phyloP scores from a whole-genome alignment of 2,888 invertebrate genomes.

The Ethmia dodecea region DNA sequence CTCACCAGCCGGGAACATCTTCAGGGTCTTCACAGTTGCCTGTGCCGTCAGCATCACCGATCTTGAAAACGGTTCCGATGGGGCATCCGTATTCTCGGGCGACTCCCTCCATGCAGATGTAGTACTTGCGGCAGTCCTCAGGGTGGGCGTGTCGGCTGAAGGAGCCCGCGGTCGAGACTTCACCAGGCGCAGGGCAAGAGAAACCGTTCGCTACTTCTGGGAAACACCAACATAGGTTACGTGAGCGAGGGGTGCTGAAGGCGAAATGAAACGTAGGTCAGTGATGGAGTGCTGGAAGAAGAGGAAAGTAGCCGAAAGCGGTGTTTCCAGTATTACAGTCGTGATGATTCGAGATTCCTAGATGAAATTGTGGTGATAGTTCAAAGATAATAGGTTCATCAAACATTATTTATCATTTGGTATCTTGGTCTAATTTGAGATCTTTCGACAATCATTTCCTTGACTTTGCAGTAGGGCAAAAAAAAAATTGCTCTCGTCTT shows the following conservation, averaged over 20 bases:
- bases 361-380: no score
- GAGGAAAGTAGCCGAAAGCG: conserved; percentile 29
- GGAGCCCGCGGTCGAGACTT: conserved; percentile 88
- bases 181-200: conserved; percentile 89
- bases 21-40: conserved; percentile 97
- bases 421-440: no score
- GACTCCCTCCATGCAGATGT: conserved; percentile 93
- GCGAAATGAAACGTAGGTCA: conserved; percentile 40
- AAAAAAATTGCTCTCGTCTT: no score
- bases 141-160: conserved; percentile 97
- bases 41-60: conserved; percentile 92
- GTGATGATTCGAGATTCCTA: no score
- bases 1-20: conserved; percentile 97
- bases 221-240: conserved; percentile 53
- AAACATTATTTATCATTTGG: no score
- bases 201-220: conserved; percentile 95
- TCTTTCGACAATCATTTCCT: no score
- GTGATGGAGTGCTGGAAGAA: conserved; percentile 30
- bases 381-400: no score
- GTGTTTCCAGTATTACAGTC: no score
- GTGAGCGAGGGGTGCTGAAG: conserved; percentile 47
- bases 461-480: no score
- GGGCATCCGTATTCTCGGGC: conserved; percentile 97
- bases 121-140: conserved; percentile 96
- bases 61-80: conserved; percentile 96